Evolutionary conservation across 2,797 vertebrate species (phyloP), one percentile per base, ranked within the genome.

Genomic region (Melanotaenia parkinsoni): DNA sequence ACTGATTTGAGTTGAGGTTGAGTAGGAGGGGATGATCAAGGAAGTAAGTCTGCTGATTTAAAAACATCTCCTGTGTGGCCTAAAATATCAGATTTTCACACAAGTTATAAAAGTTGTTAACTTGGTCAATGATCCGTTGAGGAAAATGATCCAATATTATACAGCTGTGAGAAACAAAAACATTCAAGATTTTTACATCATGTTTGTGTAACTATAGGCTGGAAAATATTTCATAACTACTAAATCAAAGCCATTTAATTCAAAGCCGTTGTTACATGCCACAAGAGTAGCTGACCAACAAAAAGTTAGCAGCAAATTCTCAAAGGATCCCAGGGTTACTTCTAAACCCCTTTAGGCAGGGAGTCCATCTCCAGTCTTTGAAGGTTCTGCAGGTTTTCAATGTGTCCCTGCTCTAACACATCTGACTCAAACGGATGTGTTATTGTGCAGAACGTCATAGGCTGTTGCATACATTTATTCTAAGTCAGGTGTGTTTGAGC

Each of bases 1-100:
- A 58, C 64, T 28, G 5, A 16, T 61, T 59, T 26, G 63, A 51
- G 47, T 22, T 11, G n/a, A 22, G 47, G 22, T 58, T 58, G 53
- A 1, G 33, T n/a, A 16, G 28, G 40, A 66, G 12, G 43, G 54
- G 3, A 67, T 38, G 20, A 28, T 73, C 47, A 0, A 66, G 58
- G 22, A 13, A 57, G 56, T 35, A 58, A 38, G 10, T 12, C 18
- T 14, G 0, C 13, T 51, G 37, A 58, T 9, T 74, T 76, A 40
- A 7, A 54, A 10, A 37, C 2, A 2, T 38, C 13, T 18, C 10
- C 13, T 1, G 12, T 54, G 51, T n/a, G 18, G 10, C 51, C 28
- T 8, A 57, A 16, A 57, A 32, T 18, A 57, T 30, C 3, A 32
- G 28, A 30, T 32, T 57, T 56, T 30, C 53, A 2, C 45, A 5